A percentile compares a stretch with the other conserved stretches of the same genome.
phyloP scores from a whole-genome alignment of 2,113 vertebrate species.

The Antechinus flavipes region DNA sequence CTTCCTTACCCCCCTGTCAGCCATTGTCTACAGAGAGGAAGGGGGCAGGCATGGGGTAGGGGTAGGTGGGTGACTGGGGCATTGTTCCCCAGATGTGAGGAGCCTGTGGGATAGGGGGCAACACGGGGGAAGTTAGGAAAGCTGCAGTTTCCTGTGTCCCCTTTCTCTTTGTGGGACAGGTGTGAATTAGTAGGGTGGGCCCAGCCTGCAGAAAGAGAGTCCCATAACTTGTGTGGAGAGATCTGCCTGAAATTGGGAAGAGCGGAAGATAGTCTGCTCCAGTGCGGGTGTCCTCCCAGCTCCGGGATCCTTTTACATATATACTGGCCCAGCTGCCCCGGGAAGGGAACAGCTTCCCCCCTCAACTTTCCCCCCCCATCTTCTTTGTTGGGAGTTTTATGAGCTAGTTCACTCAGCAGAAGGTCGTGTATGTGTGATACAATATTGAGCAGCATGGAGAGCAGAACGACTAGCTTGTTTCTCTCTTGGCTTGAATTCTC shows the following conservation, averaged over 20 bases:
- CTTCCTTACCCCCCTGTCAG: neutral
- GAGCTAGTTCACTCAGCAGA: neutral
- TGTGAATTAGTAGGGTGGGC: neutral
- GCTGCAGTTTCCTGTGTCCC: neutral
- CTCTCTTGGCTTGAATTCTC: neutral
- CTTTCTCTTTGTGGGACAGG: neutral
- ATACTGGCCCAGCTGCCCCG: neutral
- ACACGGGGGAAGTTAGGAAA: neutral
- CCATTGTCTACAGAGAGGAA: constrained; percentile 70
- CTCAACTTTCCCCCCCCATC: neutral
- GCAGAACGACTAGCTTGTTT: constrained; percentile 32
- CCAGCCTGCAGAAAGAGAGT: neutral
- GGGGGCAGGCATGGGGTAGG: neutral
- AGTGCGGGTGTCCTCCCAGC: neutral
- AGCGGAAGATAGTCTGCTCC: neutral
- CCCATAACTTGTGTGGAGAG: constrained; percentile 1
- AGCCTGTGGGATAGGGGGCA: neutral
- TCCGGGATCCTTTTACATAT: neutral
- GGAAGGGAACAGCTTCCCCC: neutral
- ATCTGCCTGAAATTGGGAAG: constrained; percentile 44
- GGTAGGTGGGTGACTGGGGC: neutral
- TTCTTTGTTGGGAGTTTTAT: neutral
- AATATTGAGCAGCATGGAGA: neutral
- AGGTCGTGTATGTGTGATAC: neutral
- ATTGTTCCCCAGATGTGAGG: neutral